These are phyloP conservation scores for Lottia scabra DNA, from an alignment of 2,888 invertebrate genomes.

Conservation along the genomic window DNA sequence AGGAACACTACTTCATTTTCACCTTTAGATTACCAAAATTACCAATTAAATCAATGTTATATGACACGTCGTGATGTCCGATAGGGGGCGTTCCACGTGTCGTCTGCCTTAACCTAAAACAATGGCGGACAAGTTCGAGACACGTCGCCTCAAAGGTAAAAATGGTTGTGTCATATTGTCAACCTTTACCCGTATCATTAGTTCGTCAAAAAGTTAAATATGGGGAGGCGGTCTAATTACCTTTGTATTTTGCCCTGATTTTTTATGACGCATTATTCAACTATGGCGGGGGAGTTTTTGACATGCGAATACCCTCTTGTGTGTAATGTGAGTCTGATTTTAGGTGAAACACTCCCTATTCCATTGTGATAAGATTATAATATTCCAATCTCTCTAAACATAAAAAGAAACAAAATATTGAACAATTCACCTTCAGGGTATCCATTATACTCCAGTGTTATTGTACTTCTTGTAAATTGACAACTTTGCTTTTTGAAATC, in stretches of 20 bases:
- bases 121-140: neutral
- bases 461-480: too few relatives aligned
- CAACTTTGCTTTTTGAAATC: too few relatives aligned
- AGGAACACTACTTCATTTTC: too few relatives aligned
- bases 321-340: neutral
- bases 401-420: too few relatives aligned
- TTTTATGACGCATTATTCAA: neutral
- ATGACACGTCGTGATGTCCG: neutral
- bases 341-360: neutral
- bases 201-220: conserved; percentile 1
- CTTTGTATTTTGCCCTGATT: neutral
- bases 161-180: neutral
- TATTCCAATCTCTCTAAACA: neutral
- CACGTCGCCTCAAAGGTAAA: neutral
- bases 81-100: neutral
- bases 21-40: neutral
- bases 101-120: neutral
- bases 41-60: neutral
- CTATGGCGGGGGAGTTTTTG: neutral
- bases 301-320: neutral
- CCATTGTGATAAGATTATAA: neutral
- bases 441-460: too few relatives aligned
- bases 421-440: too few relatives aligned
- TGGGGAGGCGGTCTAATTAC: neutral
- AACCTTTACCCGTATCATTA: neutral